Base-by-base conservation (phyloP, 2,113 vertebrate species). In the Salminus brasiliensis region DNA sequence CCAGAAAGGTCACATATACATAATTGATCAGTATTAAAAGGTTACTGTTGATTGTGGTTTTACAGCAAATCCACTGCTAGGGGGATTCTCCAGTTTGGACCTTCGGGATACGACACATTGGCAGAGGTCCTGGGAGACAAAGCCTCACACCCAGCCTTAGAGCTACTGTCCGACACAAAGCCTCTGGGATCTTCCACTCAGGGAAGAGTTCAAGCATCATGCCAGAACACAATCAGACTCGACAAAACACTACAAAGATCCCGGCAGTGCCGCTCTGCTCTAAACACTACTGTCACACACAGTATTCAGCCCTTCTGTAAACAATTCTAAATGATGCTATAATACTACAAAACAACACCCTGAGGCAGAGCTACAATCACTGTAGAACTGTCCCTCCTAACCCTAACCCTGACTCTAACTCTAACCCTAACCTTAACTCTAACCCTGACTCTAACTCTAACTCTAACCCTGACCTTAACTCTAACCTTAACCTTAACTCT, bases 1-100 rank as follows among this genome's bases (percentile, higher is more conserved):
- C 71, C 41, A 59, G 81, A 82, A 81, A 84, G 41, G 68, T 80
- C 84, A 49, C 47, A 73, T 78, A 78, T 62, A 53, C 79, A 81
- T 87, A 81, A 83, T 84, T 67, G 29, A 89, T 89, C 87, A 29
- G 60, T 66, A 67, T 72, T 85, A 84, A 84, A 66, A 77, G 81
- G 77, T 55, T 69, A 74, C 39, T 52, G 77, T 57, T 86, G 80
- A 74, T 78, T 62, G 69, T 75, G 70, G 84, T 86, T 74, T 78
- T 83, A 49, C 55, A 55, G 65, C 27, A 80, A 72, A 73, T 73
- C 43, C 62, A 76, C 21, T 34, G 63, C 27, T 53, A 73, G 41
- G 25, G 21, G 25, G 57, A 68, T 62, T 34, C 57, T 52, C 11
- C 9, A 29, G 36, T 41, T 52, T 36, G 25, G 43, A 69, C 34